phyloP scores from a whole-genome alignment of 2,113 vertebrate species.

The Hippoglossus stenolepis region DNA sequence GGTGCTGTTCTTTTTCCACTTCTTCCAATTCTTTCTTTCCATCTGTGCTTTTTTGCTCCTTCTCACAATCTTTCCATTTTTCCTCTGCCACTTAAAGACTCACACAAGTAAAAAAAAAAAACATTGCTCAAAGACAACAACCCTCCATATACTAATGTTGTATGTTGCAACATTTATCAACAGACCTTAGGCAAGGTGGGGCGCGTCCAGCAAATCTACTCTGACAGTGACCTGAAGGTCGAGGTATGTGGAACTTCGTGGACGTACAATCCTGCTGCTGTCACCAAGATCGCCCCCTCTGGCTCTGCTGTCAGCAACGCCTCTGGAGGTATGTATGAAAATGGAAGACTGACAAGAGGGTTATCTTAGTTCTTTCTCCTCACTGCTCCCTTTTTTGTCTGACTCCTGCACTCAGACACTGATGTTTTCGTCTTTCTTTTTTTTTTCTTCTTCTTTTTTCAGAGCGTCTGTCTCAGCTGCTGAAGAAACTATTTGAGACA shows the following conservation, averaged over 20 bases:
- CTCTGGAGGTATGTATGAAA: slow-evolving; percentile 90
- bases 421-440: slow-evolving; percentile 9
- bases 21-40: not conserved
- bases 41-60: slow-evolving; percentile 3
- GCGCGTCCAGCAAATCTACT: slow-evolving; percentile 98
- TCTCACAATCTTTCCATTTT: not conserved
- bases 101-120: slow-evolving; percentile 18
- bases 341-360: slow-evolving; percentile 10
- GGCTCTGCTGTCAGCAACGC: slow-evolving; percentile 97
- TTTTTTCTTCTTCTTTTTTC: slow-evolving; percentile 34
- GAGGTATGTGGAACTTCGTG: slow-evolving; percentile 99
- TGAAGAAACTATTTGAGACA: slow-evolving; percentile 99
- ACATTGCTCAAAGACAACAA: slow-evolving; percentile 37
- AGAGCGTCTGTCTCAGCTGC: slow-evolving; percentile 96
- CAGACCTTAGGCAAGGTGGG: slow-evolving; percentile 99
- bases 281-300: slow-evolving; percentile 97
- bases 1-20: slow-evolving; percentile 12
- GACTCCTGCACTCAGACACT: slow-evolving; percentile 24
- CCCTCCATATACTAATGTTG: slow-evolving; percentile 42
- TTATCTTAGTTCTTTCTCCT: slow-evolving; percentile 36
- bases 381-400: slow-evolving; percentile 10
- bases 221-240: slow-evolving; percentile 98
- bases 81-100: slow-evolving; percentile 4
- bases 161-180: slow-evolving; percentile 50
- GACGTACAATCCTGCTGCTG: slow-evolving; percentile 98